Evolutionary conservation across 2,113 vertebrate genomes (phyloP).

Genomic region (Narcine bancroftii): DNA sequence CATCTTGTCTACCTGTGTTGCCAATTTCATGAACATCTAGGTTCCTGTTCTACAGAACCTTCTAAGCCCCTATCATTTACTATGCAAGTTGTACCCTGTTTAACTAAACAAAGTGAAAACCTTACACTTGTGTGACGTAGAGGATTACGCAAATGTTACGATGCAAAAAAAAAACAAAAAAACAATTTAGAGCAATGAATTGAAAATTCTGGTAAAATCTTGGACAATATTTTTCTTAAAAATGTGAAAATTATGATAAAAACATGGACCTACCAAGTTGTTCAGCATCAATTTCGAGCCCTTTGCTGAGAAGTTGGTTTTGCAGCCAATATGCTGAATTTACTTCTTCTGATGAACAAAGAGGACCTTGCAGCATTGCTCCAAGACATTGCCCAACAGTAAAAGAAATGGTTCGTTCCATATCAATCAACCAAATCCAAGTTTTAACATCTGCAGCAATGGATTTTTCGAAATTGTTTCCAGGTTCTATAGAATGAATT

Average conservation of each 20-base stretch:
- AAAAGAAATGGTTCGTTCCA: slow-evolving; percentile 62
- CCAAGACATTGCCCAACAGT: slow-evolving; percentile 62
- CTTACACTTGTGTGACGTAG: no score
- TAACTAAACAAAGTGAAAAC: no score
- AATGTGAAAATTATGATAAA: not conserved
- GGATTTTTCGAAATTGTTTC: slow-evolving; percentile 43
- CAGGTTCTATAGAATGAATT: slow-evolving; percentile 46
- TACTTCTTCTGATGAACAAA: slow-evolving; percentile 56
- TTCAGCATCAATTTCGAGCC: slow-evolving; percentile 63
- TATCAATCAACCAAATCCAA: slow-evolving; percentile 64
- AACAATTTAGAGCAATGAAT: not conserved
- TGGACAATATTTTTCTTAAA: not conserved
- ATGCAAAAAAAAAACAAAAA: not conserved
- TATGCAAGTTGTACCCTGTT: no score
- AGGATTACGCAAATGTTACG: not conserved
- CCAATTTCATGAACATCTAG: no score
- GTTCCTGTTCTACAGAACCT: no score
- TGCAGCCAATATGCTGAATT: slow-evolving; percentile 59
- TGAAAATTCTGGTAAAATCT: not conserved
- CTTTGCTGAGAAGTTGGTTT: slow-evolving; percentile 62
- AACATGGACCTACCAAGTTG: slow-evolving; percentile 55
- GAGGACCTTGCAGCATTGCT: slow-evolving; percentile 63
- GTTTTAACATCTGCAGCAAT: slow-evolving; percentile 44
- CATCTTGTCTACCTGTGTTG: no score
- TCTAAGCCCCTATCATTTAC: no score